Percentiles rank a stretch among this genome's conserved stretches.
Evolutionary conservation across 1,140 invertebrate species (phyloP).

Genomic region (Caenorhabditis elegans): WBcel235 BX284605.5:11507501-11508000

Average conservation of each 20-base stretch:
- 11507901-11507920: too few species aligned
- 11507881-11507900: too few species aligned
- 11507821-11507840: too few species aligned
- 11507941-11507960: slow-evolving; percentile 14
- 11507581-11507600: background rate
- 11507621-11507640: slow-evolving; percentile 94
- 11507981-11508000: slow-evolving; percentile 10
- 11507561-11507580: background rate
- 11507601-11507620: slow-evolving; percentile 78
- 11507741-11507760: too few species aligned
- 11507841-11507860: too few species aligned
- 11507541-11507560: background rate
- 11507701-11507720: background rate
- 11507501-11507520: slow-evolving; percentile 84
- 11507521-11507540: slow-evolving; percentile 82
- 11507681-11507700: slow-evolving; percentile 73
- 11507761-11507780: too few species aligned
- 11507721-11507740: too few species aligned
- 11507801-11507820: too few species aligned
- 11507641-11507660: slow-evolving; percentile 90
- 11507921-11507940: slow-evolving; percentile 30
- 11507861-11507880: too few species aligned
- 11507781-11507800: too few species aligned
- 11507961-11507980: slow-evolving; percentile 41
- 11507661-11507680: slow-evolving; percentile 98